Percentiles rank a stretch among this genome's conserved stretches.
Conservation (phyloP, 2,797 vertebrate genomes). For the Chaunax sp. region DNA sequence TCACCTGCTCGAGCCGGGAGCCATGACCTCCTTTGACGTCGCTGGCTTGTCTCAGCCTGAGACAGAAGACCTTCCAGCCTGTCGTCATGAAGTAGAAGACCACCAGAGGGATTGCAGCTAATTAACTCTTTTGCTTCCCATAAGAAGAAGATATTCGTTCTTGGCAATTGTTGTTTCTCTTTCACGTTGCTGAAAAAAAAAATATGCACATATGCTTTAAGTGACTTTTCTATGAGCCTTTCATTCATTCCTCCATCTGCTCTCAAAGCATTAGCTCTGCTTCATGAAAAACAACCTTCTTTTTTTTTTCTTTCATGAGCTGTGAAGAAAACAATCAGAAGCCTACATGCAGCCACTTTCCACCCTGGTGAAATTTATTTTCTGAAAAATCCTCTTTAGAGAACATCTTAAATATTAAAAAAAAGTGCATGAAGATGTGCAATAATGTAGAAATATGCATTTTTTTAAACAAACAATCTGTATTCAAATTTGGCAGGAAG, state of each 20-base stretch:
- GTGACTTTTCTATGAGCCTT: conserved; percentile 15
- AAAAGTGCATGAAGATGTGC: conserved; percentile 11
- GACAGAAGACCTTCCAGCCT: too few species aligned
- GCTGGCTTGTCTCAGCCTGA: too few species aligned
- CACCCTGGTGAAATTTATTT: conserved; percentile 6
- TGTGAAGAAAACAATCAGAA: conserved; percentile 19
- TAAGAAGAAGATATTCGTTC: background rate
- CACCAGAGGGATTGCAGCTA: background rate
- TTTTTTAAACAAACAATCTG: conserved; percentile 17
- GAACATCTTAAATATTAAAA: background rate
- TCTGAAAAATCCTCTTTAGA: conserved; percentile 5
- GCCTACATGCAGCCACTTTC: background rate
- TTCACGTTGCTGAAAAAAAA: conserved; percentile 3
- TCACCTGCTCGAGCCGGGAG: too few species aligned
- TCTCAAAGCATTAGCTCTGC: conserved; percentile 29
- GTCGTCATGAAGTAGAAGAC: too few species aligned
- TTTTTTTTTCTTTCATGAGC: background rate
- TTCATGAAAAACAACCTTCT: conserved; percentile 3
- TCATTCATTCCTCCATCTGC: conserved; percentile 30
- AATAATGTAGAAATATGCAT: conserved; percentile 15
- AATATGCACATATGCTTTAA: conserved; percentile 6
- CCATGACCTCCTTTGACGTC: too few species aligned
- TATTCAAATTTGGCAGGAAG: conserved; percentile 39
- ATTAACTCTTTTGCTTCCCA: conserved; percentile 14
- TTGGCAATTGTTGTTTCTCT: background rate